These are phyloP conservation scores for Ariopsis seemanni DNA, from an alignment of 2,113 vertebrate genomes.

Conservation along the genomic window DNA sequence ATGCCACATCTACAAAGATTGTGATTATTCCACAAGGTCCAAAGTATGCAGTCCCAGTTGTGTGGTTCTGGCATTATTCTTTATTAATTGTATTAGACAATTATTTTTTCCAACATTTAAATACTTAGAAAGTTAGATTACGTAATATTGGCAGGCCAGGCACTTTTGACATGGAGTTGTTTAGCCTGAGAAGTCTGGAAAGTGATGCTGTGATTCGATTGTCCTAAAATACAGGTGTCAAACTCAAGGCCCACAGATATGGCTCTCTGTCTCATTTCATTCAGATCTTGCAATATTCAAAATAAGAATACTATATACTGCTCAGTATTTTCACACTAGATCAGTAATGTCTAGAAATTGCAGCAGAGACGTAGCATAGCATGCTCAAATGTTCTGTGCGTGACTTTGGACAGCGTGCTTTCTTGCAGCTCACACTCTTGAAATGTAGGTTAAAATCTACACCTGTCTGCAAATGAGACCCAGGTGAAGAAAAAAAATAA, in stretches of 20 bases:
- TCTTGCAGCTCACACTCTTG: background rate
- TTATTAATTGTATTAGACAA: background rate
- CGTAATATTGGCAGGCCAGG: background rate
- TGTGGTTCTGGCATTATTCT: background rate
- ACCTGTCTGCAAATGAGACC: too few relatives aligned
- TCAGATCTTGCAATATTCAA: too few relatives aligned
- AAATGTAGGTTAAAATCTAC: background rate
- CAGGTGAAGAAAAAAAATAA: background rate
- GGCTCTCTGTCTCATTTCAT: too few relatives aligned
- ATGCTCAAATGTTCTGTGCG: background rate
- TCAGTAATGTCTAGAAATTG: background rate
- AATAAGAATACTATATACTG: background rate
- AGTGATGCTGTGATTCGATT: too few relatives aligned
- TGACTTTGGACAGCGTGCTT: background rate
- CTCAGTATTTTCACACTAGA: background rate
- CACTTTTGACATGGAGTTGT: too few relatives aligned
- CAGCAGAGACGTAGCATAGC: background rate
- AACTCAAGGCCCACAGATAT: too few relatives aligned
- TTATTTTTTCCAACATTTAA: background rate
- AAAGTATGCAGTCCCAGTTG: background rate
- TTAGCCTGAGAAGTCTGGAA: too few relatives aligned
- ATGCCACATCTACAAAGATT: background rate
- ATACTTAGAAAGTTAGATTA: background rate
- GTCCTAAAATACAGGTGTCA: too few relatives aligned
- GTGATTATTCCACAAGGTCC: background rate